Percentiles rank a stretch among this genome's conserved stretches.
phyloP scores from a whole-genome alignment of 2,113 vertebrate species.

The Odontophorus gujanensis region DNA sequence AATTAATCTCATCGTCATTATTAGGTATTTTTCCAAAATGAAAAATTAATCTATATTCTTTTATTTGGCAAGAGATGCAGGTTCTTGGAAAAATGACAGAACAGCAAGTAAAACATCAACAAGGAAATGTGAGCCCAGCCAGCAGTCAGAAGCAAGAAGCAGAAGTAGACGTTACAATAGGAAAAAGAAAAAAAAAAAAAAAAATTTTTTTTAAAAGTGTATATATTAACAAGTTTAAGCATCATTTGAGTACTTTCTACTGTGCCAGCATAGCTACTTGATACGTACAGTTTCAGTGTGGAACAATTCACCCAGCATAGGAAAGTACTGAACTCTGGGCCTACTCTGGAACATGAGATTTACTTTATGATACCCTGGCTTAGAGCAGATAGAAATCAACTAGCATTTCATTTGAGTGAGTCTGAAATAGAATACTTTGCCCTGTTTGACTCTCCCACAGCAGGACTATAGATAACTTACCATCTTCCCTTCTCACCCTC shows the following conservation, averaged over 20 bases:
- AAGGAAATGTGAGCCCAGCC: background rate
- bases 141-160: background rate
- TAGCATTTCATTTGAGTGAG: constrained; percentile 39
- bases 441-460: constrained; percentile 42
- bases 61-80: background rate
- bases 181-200: background rate
- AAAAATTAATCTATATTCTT: background rate
- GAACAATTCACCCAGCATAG: constrained; percentile 52
- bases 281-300: constrained; percentile 37
- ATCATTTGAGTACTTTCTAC: constrained; percentile 22
- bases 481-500: constrained; percentile 41
- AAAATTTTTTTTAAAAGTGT: background rate
- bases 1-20: constrained; percentile 21
- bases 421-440: constrained; percentile 43
- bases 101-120: background rate
- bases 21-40: constrained; percentile 1
- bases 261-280: constrained; percentile 42
- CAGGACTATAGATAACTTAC: background rate
- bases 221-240: constrained; percentile 28
- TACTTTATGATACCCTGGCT: constrained; percentile 61
- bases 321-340: constrained; percentile 72
- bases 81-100: background rate
- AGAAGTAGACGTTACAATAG: background rate
- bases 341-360: constrained; percentile 71
- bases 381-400: constrained; percentile 43